These are phyloP conservation scores for Eulacestoma nigropectus DNA, from an alignment of 2,113 vertebrate species.

Conservation along the genomic window DNA sequence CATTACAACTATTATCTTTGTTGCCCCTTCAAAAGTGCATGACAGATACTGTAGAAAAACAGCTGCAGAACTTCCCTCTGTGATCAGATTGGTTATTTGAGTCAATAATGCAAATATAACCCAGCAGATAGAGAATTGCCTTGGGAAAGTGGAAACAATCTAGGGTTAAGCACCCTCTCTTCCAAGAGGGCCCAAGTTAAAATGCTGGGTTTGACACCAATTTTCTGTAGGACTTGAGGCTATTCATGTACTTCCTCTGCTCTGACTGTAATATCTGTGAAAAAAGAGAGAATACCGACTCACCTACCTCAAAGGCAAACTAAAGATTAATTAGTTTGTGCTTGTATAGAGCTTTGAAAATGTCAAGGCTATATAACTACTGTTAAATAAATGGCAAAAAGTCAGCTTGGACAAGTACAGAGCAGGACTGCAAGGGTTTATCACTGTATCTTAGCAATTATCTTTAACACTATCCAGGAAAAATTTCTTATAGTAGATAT, in stretches of 20 bases:
- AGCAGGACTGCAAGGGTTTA: background rate
- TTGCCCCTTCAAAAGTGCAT: background rate
- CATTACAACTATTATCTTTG: background rate
- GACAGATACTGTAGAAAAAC: background rate
- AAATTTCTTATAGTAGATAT: background rate
- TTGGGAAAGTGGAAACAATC: background rate
- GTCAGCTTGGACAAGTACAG: constrained; percentile 6
- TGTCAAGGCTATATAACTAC: constrained; percentile 53
- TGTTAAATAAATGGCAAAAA: constrained; percentile 52
- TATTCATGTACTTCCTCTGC: constrained; percentile 17
- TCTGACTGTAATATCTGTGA: constrained; percentile 3
- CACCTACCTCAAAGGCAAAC: constrained; percentile 54
- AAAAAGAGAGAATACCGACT: constrained; percentile 38
- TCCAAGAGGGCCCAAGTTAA: background rate
- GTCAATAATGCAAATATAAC: constrained; percentile 14
- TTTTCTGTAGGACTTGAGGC: constrained; percentile 50
- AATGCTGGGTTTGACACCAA: constrained; percentile 41
- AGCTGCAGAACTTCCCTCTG: background rate
- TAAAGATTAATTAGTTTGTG: constrained; percentile 65
- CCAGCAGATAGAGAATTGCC: background rate
- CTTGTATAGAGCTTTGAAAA: constrained; percentile 50
- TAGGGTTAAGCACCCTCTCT: background rate
- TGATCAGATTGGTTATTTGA: background rate
- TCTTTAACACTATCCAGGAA: background rate
- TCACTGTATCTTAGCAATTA: background rate